These are phyloP conservation scores for Geococcyx californianus DNA, from an alignment of 2,113 vertebrate species.

Conservation along the genomic window DNA sequence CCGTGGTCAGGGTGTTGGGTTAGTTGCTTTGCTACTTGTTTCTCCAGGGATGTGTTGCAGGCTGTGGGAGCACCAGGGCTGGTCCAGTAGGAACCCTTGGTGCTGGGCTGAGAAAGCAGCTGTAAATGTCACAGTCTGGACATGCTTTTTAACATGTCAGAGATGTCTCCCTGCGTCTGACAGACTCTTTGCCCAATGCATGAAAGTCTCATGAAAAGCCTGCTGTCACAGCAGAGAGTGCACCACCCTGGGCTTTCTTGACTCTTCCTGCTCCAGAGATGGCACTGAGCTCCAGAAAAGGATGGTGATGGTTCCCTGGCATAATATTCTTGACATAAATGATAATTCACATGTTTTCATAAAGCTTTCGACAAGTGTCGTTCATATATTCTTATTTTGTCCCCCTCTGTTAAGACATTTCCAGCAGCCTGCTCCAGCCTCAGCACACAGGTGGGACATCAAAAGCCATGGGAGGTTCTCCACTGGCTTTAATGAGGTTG, in stretches of 20 bases:
- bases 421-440: neutral
- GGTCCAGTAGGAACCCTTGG: neutral
- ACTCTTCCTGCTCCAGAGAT: neutral
- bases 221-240: neutral
- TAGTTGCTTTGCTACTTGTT: neutral
- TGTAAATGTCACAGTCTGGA: neutral
- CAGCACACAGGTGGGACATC: neutral
- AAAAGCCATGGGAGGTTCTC: neutral
- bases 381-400: neutral
- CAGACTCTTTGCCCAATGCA: neutral
- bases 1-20: neutral
- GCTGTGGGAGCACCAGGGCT: neutral
- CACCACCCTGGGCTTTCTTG: neutral
- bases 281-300: neutral
- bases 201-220: neutral
- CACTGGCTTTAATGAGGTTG: neutral
- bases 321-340: neutral
- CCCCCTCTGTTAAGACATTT: neutral
- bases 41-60: fast-evolving
- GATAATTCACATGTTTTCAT: neutral
- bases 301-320: neutral
- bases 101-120: neutral
- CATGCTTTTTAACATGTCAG: neutral
- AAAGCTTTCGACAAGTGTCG: neutral
- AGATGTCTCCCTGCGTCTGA: neutral